Conservation (phyloP, 2,113 vertebrate species). For the Bubo scandiacus region DNA sequence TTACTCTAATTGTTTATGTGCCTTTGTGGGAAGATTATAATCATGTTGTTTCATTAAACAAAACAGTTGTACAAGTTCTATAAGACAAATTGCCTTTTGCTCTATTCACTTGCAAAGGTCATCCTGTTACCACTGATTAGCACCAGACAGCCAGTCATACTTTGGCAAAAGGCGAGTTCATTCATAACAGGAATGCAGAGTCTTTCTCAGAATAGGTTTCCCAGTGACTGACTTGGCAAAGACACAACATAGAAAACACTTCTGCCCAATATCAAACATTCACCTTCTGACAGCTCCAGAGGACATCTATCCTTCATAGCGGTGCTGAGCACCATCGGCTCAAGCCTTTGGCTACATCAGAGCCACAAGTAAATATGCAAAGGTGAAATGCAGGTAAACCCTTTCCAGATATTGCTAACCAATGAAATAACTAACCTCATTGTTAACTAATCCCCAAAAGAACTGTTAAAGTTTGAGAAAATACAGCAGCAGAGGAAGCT, state of each 20-base stretch:
- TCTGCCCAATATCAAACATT: slow-evolving; percentile 20
- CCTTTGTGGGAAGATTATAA: slow-evolving; percentile 72
- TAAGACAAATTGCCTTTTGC: slow-evolving; percentile 66
- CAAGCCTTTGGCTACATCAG: background rate
- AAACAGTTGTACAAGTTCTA: slow-evolving; percentile 68
- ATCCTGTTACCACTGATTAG: slow-evolving; percentile 69
- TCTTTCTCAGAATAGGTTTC: slow-evolving; percentile 62
- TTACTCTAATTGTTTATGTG: slow-evolving; percentile 65
- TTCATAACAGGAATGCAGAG: slow-evolving; percentile 62
- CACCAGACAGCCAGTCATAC: slow-evolving; percentile 10
- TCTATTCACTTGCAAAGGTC: slow-evolving; percentile 66
- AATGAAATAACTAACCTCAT: background rate
- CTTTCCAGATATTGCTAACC: slow-evolving; percentile 31
- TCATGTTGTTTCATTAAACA: slow-evolving; percentile 69
- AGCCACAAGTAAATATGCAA: background rate
- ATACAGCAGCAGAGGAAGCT: slow-evolving; percentile 32
- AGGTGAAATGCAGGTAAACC: background rate
- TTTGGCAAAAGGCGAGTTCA: slow-evolving; percentile 47
- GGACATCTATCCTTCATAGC: slow-evolving; percentile 20
- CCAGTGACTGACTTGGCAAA: slow-evolving; percentile 64
- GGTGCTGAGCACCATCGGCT: background rate
- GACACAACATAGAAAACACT: slow-evolving; percentile 12
- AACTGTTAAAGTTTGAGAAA: slow-evolving; percentile 10
- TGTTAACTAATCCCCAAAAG: slow-evolving; percentile 2
- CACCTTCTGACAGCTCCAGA: slow-evolving; percentile 53